A percentile compares a stretch with the other conserved stretches of the same genome.
Evolutionary conservation across 1,140 invertebrate genomes (phyloP).

Genomic region (Chelonus insularis): DNA sequence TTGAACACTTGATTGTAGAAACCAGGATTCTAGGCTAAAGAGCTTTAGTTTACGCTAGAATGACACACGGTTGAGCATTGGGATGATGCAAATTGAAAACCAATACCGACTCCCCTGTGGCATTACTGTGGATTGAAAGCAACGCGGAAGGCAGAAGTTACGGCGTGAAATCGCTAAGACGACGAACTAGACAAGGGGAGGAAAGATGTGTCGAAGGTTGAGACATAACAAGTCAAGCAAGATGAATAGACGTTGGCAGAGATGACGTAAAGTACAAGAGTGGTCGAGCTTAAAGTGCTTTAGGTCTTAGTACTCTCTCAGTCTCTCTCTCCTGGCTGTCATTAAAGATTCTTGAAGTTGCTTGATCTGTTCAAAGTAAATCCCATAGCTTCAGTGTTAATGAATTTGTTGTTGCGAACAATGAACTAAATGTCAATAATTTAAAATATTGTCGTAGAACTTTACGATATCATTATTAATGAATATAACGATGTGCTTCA

Average conservation of each 20-base stretch:
- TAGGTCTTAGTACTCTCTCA: neutral
- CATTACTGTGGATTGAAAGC: neutral
- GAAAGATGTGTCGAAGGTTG: neutral
- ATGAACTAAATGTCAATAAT: neutral
- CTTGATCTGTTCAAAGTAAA: slow-evolving; percentile 9
- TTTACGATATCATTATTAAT: too few species aligned
- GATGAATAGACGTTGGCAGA: slow-evolving; percentile 6
- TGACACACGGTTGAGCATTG: slow-evolving; percentile 40
- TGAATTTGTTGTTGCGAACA: neutral
- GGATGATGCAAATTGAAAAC: slow-evolving; percentile 48
- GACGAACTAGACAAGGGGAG: neutral
- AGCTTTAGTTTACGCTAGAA: slow-evolving; percentile 17
- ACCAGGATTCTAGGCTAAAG: neutral
- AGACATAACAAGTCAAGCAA: slow-evolving; percentile 5
- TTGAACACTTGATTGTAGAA: too few species aligned
- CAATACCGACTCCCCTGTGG: slow-evolving; percentile 33
- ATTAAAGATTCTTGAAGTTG: slow-evolving; percentile 10
- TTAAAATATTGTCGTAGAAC: too few species aligned
- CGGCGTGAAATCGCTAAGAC: slow-evolving; percentile 9
- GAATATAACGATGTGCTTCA: too few species aligned
- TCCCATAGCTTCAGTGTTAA: slow-evolving; percentile 2
- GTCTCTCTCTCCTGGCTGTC: too few species aligned
- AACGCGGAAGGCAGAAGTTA: slow-evolving; percentile 14
- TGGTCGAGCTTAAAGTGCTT: slow-evolving; percentile 21
- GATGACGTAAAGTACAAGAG: neutral